Base-by-base conservation (phyloP, 2,113 vertebrate genomes). In the Siniperca chuatsi region DNA sequence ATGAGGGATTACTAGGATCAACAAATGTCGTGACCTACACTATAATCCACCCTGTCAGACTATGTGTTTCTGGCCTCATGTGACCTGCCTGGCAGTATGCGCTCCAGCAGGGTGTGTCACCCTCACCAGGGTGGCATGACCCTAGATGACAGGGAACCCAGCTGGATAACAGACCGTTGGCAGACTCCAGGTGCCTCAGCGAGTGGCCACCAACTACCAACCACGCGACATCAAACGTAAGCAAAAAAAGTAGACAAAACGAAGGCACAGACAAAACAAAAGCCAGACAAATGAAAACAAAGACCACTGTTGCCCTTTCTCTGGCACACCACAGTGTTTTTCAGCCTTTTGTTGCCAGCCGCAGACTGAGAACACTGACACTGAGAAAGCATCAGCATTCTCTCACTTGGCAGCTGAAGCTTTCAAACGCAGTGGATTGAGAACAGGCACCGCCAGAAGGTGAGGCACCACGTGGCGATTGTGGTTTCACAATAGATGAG, bases 271-370 rank as follows among this genome's bases (percentile, higher is more conserved):
- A 94, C 89, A 52, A 92, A 94, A 93, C 90, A 92, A 88, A 81
- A 88, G 65, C 37, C 88, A 92, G 90, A 93, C 91, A 6, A 82
- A 87, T 70, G 84, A 93, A 90, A 93, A 94, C 87, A 93, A 81
- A 84, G 78, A 79, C 57, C 79, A 61, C 79, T 64, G 75, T 78
- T 90, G 78, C 75, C 37, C 57, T 80, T 75, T 35, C 48, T 54
- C 82, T 79, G 87, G 78, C 85, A 16, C 81, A 67, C 83, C 81
- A 44, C 82, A 10, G 78, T 81, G 86, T 85, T 82, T 82, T 80
- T 60, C 50, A 72, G 68, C 62, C 42, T 79, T 46, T 61, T 37
- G 50, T 83, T 58, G 81, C 67, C 88, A 73, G 83, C 75, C 50
- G 6, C 78, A 68, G 70, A 75, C 61, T 52, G 78, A 37, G 66